phyloP scores from a whole-genome alignment of 2,113 vertebrate species.

The Forbesichthys agassizii region DNA sequence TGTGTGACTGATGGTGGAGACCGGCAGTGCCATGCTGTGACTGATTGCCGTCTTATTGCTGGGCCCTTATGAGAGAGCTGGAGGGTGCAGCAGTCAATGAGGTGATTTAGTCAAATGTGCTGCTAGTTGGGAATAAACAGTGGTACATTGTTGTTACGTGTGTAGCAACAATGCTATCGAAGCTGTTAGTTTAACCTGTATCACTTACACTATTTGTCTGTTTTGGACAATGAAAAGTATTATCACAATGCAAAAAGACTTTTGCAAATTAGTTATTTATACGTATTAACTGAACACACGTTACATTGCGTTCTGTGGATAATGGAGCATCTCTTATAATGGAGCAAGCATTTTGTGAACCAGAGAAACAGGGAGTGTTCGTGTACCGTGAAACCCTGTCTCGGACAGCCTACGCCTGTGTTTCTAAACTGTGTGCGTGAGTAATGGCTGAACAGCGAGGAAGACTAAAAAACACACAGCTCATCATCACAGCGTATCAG shows the following conservation, averaged over 20 bases:
- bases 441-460: too few species aligned
- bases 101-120: conserved; percentile 31
- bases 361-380: background rate
- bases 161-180: background rate
- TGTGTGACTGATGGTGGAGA: conserved; percentile 36
- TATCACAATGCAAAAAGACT: background rate
- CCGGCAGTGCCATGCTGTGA: conserved; percentile 40
- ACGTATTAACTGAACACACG: too few species aligned
- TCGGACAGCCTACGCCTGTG: background rate
- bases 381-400: background rate
- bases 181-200: background rate
- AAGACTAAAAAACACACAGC: conserved; percentile 4
- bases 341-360: background rate
- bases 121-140: conserved; percentile 32
- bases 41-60: conserved; percentile 38
- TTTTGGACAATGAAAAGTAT: background rate
- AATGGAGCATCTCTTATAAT: background rate
- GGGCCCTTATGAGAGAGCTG: background rate
- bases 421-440: conserved; percentile 14
- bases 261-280: too few species aligned
- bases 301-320: background rate
- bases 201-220: too few species aligned
- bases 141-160: background rate
- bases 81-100: background rate
- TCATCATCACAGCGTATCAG: conserved; percentile 3